Evolutionary conservation across 2,113 vertebrate genomes (phyloP), one percentile per base, ranked within the genome.

Genomic region (Plecotus auritus): DNA sequence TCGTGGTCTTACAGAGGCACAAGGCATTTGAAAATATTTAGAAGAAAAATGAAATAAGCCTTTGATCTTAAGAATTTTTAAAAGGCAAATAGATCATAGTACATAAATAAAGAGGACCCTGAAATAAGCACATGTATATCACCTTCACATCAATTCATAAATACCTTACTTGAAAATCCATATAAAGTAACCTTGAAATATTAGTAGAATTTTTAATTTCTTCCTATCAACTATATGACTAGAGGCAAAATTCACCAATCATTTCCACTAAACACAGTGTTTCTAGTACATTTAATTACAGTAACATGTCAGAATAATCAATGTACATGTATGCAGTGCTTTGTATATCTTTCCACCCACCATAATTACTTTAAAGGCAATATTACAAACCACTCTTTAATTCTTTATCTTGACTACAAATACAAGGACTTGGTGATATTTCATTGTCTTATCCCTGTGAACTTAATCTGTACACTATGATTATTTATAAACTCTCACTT

Each of bases 91-190:
- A 85, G 22, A 69, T 35, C 18, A 81, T 30, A 74, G 22, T 32
- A n/a, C 2, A 37, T 14, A 88, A 82, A 54, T 86, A 92, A 95
- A 70, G 49, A 40, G 7, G 35, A 45, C 35, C 67, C 8, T 88
- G 8, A 92, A 89, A 91, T 85, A 86, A 61, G 66, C 22, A 56
- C 7, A 47, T 45, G 7, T 28, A 42, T 56, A 56, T 67, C 45
- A 73, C 4, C 40, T 74, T 85, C 22, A 67, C 20, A 70, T 87
- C 35, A 88, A 67, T 54, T 32, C 22, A n/a, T 74, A 85, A 80
- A 87, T 90, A 77, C 54, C 85, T 80, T 56, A 78, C 28, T 85
- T 86, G 28, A 86, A 40, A 93, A 93, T 59, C 47, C 47, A 82
- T n/a, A 35, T 69, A 76, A 59, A 47, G 12, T 88, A 70, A 94